These are phyloP conservation scores for Tineola bisselliella DNA, from an alignment of 2,888 invertebrate genomes.

Conservation along the genomic window DNA sequence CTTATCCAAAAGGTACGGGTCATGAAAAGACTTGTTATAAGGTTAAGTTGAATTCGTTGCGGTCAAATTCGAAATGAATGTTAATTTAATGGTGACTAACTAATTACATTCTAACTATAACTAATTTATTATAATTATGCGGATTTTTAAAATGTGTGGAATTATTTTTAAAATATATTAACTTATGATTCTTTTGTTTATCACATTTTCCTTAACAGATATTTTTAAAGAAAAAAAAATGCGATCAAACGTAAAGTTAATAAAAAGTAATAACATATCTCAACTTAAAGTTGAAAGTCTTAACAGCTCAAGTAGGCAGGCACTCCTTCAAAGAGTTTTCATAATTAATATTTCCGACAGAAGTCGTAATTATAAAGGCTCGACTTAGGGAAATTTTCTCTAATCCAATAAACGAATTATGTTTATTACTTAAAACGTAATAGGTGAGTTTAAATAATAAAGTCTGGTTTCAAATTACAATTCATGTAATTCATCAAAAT, in stretches of 20 bases:
- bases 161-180: no score
- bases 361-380: conserved; percentile 10
- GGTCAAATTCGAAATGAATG: background rate
- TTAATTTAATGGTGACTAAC: background rate
- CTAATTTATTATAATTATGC: no score
- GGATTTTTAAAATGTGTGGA: no score
- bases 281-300: background rate
- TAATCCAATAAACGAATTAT: conserved; percentile 11
- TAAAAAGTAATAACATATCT: background rate
- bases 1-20: no score
- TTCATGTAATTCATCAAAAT: background rate
- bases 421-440: background rate
- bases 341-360: conserved; percentile 12
- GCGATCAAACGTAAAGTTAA: no score
- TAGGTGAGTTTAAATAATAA: background rate
- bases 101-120: background rate
- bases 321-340: conserved; percentile 9
- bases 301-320: background rate
- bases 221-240: no score
- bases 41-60: background rate
- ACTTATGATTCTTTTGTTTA: no score
- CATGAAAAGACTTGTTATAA: background rate
- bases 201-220: no score
- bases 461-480: background rate
- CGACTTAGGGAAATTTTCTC: conserved; percentile 11